Base-by-base conservation (phyloP, 37 sponge, comb jelly and placozoan species). In the Cliona cf. orientalis region DNA sequence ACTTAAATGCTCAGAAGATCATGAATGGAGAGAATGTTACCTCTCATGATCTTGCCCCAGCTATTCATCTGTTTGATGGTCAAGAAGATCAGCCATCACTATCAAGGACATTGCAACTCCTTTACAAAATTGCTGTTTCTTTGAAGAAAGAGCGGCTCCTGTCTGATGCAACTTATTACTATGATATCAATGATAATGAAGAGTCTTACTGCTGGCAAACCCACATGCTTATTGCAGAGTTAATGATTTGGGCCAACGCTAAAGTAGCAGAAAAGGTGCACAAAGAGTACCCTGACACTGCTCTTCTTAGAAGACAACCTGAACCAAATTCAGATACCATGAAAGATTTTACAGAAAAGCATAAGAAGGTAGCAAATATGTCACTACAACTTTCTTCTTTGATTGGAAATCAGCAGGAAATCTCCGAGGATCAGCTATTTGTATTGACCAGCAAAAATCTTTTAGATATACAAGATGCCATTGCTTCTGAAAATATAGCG, bases 201-300 rank as follows among this genome's bases (percentile, higher is more conserved):
- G 77, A 84, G 23, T 40, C 21, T 5, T 3, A 19, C 17, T 74
- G 57, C 7, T 81, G 69, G 70, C 82, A 85, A 37, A 39, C 90
- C 37, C 79, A 85, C 37, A 19, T 80, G 33, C 11, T 93, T 46
- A 69, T 88, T 11, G 86, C 85, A 37, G 86, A 89, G 55, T 36
- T 93, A 29, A 93, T 93, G 90, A 88, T 93, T 38, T 93, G 86
- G 86, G 89, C 90, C 9, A 88, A 88, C 58, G 31, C 28, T 25
- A 40, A 5, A 42, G 81, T 89, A 32, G 86, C 93, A 35, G 42
- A 81, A 23, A 0, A 45, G 40, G 28, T 82, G 11, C 58, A 56
- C 42, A 21, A 34, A 19, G 31, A 1, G 1, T 60, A 35, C 19
- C 74, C 79, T 11, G 57, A 80, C 2, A 35, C 28, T 44, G 72